A percentile compares a stretch with the other conserved stretches of the same genome.
Evolutionary conservation across 2,888 invertebrate species (phyloP).

Genomic region (Latrodectus elegans): DNA sequence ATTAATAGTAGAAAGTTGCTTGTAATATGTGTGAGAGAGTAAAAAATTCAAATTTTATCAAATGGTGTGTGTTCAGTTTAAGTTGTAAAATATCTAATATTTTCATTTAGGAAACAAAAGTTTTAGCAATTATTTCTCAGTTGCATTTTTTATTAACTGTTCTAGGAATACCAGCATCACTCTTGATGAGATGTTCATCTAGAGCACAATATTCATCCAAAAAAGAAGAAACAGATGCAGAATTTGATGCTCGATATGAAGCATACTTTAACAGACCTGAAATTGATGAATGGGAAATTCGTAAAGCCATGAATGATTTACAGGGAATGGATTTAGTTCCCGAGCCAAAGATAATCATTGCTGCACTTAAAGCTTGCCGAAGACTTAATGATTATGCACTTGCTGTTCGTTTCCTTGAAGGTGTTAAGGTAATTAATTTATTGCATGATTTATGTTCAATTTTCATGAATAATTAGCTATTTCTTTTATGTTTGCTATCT

Average conservation of each 20-base stretch:
- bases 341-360: constrained; percentile 90
- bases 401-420: constrained; percentile 93
- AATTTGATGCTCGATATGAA: constrained; percentile 89
- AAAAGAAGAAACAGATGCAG: constrained; percentile 74
- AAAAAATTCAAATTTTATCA: too few species aligned
- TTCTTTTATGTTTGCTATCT: too few species aligned
- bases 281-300: constrained; percentile 95
- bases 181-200: neutral
- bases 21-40: too few species aligned
- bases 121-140: too few species aligned
- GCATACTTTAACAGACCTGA: constrained; percentile 88
- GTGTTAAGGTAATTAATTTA: constrained; percentile 80
- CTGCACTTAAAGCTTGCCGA: constrained; percentile 92
- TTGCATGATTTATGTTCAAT: too few species aligned
- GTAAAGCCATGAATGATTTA: constrained; percentile 92
- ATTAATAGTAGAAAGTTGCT: too few species aligned
- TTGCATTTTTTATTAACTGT: neutral
- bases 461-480: too few species aligned
- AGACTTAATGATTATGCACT: constrained; percentile 95
- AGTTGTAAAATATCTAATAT: too few species aligned
- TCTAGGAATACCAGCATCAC: neutral
- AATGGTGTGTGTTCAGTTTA: too few species aligned
- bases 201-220: constrained; percentile 46
- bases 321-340: constrained; percentile 93
- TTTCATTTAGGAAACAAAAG: too few species aligned